These are phyloP conservation scores for Cyanistes caeruleus DNA, from an alignment of 2,113 vertebrate genomes.

Conservation along the genomic window DNA sequence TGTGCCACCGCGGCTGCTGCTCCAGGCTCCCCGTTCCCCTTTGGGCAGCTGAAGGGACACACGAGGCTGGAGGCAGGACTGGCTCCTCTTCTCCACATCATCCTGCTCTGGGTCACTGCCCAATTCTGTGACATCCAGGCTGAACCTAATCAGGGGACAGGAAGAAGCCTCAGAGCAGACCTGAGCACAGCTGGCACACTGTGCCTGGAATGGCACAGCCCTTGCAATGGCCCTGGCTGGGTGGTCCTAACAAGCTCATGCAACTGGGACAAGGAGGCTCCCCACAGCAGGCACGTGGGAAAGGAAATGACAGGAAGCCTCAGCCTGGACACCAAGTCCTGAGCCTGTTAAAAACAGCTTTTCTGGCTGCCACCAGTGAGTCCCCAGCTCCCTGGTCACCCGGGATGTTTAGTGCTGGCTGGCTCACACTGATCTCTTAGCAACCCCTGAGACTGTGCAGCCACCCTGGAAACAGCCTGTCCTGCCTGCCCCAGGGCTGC, in stretches of 20 bases:
- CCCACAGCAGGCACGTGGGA: background rate
- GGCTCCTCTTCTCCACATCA: conserved; percentile 57
- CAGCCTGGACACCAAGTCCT: background rate
- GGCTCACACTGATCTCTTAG: background rate
- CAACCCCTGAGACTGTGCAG: conserved; percentile 9
- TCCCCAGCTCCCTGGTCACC: background rate
- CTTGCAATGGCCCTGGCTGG: background rate
- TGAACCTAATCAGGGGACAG: conserved; percentile 76
- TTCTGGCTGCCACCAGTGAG: background rate
- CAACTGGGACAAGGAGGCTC: background rate
- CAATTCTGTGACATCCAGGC: conserved; percentile 75
- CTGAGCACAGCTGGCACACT: background rate
- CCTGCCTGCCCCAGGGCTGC: background rate
- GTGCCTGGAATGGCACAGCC: background rate
- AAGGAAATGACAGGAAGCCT: background rate
- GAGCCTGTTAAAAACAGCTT: background rate
- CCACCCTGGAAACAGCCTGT: background rate
- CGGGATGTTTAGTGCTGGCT: background rate
- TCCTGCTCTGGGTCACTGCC: conserved; percentile 82
- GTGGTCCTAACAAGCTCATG: background rate
- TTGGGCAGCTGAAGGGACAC: conserved; percentile 55
- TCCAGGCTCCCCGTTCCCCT: conserved; percentile 38
- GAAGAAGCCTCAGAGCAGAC: background rate
- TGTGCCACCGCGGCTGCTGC: background rate
- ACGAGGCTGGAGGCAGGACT: conserved; percentile 7